Percentiles rank a stretch among this genome's conserved stretches.
phyloP scores from a whole-genome alignment of 2,113 vertebrate species.

The Clupea harengus region DNA sequence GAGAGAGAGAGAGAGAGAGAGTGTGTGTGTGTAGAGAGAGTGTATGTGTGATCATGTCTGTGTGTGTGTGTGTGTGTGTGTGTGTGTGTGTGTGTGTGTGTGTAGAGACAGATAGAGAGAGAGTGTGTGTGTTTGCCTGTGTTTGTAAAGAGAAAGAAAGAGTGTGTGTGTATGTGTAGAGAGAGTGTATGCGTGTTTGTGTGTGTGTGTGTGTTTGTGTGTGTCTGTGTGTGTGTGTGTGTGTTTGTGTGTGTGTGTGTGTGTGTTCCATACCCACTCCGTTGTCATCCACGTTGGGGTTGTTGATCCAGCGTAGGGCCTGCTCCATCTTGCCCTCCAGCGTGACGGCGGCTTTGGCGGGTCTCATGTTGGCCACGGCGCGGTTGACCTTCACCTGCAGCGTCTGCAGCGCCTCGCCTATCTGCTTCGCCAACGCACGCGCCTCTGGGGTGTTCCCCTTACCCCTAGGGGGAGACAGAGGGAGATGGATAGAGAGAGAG shows the following conservation, averaged over 20 bases:
- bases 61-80: not conserved
- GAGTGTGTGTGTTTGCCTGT: slow-evolving; percentile 25
- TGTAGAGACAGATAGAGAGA: not conserved
- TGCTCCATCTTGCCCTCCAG: slow-evolving; percentile 98
- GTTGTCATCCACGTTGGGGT: slow-evolving; percentile 89
- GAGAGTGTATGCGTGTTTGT: slow-evolving; percentile 27
- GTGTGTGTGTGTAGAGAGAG: no score
- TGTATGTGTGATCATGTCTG: no score
- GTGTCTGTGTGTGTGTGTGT: slow-evolving; percentile 30
- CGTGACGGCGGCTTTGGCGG: slow-evolving; percentile 91
- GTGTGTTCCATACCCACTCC: slow-evolving; percentile 83
- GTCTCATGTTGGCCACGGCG: slow-evolving; percentile 93
- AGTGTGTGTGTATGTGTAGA: slow-evolving; percentile 38
- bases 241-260: slow-evolving; percentile 41
- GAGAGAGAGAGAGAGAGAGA: no score
- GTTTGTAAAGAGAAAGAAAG: slow-evolving; percentile 17
- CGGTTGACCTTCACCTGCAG: slow-evolving; percentile 93
- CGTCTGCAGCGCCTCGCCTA: slow-evolving; percentile 87
- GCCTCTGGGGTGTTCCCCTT: slow-evolving; percentile 96
- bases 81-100: slow-evolving; percentile 12
- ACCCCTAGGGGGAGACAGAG: slow-evolving; percentile 70
- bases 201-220: slow-evolving; percentile 39
- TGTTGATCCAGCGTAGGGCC: slow-evolving; percentile 94
- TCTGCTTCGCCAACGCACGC: slow-evolving; percentile 89
- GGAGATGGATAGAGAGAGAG: not conserved